Evolutionary conservation across 1,140 invertebrate genomes (phyloP), one percentile per base, ranked within the genome.

Genomic region (Drosophila tropicalis): DNA sequence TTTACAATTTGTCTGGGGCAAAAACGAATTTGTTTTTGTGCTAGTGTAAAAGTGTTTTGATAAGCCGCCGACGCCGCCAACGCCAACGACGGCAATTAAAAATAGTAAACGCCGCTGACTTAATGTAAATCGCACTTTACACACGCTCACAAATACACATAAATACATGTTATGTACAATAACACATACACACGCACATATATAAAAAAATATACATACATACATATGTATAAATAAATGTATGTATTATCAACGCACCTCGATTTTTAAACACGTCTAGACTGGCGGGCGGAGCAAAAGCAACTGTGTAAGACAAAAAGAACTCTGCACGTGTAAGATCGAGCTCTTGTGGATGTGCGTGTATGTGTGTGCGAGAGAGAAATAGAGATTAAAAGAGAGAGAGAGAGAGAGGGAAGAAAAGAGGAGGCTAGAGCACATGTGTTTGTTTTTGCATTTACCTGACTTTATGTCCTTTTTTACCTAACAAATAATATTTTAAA

Each of bases 231-330:
- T 47, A 7, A 19, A 47, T 47, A 19, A 4, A 47, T 47, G 19
- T 70, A 57, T 22, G 54, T 81, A 85, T 85, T 84, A 85, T 85
- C 79, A 85, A 82, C 83, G 75, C 79, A 82, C 82, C 71, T 86
- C 71, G 76, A 60, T 73, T 83, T 55, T n/a, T n/a, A 65, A 84
- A 76, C 74, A 78, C 81, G 84, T 87, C 80, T 89, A 77, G 84
- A 89, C 84, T 71, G 68, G 80, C 84, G 70, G 84, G 84, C 76
- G 83, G 70, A 70, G 74, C 70, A 68, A 77, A 89, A 67, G 65
- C 54, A 66, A 78, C 66, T 78, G 76, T 67, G 62, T 34, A 25
- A 39, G 39, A 44, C 22, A 22, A 44, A 36, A 44, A 22, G 29
- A 62, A 40, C 61, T 25, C 61, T 40, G 61, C 61, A 62, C 61